Conservation (phyloP, 2,113 vertebrate species). For the Urocitellus parryii region DNA sequence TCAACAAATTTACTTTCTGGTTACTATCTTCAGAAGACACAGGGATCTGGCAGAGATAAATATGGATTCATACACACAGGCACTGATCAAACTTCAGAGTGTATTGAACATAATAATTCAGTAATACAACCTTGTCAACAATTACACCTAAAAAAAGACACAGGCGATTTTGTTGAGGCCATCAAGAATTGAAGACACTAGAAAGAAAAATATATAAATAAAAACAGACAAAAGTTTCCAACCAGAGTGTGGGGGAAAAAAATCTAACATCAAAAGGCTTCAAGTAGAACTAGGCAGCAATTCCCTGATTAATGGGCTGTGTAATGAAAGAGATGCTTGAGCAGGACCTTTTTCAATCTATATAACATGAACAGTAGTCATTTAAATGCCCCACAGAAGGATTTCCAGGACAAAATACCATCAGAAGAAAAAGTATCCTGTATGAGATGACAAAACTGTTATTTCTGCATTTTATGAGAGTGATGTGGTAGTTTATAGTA, state of each 20-base stretch:
- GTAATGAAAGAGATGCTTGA: constrained; percentile 74
- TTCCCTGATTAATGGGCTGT: constrained; percentile 74
- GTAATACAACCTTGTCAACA: background rate
- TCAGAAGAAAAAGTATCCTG: constrained; percentile 19
- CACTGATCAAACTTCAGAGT: background rate
- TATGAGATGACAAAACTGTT: background rate
- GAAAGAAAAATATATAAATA: background rate
- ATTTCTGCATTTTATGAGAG: background rate
- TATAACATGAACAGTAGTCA: background rate
- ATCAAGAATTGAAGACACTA: background rate
- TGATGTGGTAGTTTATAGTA: background rate
- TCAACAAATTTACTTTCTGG: background rate
- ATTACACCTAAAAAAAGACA: background rate
- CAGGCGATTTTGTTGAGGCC: background rate
- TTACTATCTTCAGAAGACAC: background rate
- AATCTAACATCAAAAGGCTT: constrained; percentile 37
- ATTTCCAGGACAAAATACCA: constrained; percentile 39
- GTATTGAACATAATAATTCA: constrained; percentile 37
- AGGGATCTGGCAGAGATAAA: background rate
- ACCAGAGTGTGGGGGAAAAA: background rate
- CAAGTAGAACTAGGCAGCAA: constrained; percentile 50
- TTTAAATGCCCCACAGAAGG: background rate
- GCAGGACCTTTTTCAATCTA: constrained; percentile 61
- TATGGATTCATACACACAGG: background rate
- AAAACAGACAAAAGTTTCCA: background rate